These are phyloP conservation scores for Bradypodion pumilum DNA, from an alignment of 2,797 vertebrate genomes.

Conservation along the genomic window DNA sequence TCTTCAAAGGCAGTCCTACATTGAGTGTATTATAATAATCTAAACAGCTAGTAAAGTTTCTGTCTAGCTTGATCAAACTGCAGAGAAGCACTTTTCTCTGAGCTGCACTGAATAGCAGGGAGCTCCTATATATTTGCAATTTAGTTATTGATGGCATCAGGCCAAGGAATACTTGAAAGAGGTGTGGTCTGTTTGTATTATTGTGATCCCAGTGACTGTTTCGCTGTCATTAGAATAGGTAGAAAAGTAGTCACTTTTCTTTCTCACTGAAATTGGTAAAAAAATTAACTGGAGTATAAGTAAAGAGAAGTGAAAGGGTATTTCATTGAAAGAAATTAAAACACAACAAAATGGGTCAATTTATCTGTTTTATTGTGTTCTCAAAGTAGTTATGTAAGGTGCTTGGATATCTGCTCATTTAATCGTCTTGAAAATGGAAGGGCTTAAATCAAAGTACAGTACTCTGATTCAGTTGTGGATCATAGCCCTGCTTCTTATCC, in stretches of 20 bases:
- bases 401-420: neutral
- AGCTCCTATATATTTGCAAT: neutral
- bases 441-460: neutral
- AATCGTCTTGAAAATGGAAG: neutral
- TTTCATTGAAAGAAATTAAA: neutral
- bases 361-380: neutral
- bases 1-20: no score
- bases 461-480: neutral
- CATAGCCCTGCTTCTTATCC: neutral
- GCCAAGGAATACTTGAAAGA: neutral
- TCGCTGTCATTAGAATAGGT: neutral
- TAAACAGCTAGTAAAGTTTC: no score
- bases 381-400: neutral
- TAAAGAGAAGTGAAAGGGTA: neutral
- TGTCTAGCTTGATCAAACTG: neutral
- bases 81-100: neutral
- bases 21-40: no score
- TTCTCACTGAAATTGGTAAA: neutral
- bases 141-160: neutral
- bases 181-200: neutral
- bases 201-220: neutral
- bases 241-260: neutral
- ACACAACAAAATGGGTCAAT: neutral
- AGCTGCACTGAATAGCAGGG: neutral
- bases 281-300: neutral